These are phyloP conservation scores for Mola mola DNA, from an alignment of 2,113 vertebrate species.

Conservation along the genomic window DNA sequence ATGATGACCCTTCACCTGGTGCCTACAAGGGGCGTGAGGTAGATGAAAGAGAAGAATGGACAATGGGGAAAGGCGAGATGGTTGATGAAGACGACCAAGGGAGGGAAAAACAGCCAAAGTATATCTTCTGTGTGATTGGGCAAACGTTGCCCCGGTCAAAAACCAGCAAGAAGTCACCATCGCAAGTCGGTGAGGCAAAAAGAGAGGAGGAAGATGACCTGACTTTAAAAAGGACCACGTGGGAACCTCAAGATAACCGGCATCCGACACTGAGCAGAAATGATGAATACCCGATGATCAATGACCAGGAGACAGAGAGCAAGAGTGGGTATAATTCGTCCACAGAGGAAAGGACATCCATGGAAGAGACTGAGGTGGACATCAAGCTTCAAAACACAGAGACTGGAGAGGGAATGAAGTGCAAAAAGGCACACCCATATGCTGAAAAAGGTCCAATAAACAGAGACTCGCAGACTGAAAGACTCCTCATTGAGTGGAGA, in stretches of 20 bases:
- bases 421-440: conserved; percentile 20
- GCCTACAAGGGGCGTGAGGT: conserved; percentile 22
- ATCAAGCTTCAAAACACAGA: conserved; percentile 4
- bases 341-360: background rate
- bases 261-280: background rate
- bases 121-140: conserved; percentile 60
- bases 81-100: conserved; percentile 17
- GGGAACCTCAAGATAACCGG: conserved; percentile 22
- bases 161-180: conserved; percentile 13
- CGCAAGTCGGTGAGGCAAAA: conserved; percentile 31
- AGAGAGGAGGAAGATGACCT: conserved; percentile 31
- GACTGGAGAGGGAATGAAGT: conserved; percentile 2
- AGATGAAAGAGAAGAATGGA: conserved; percentile 18
- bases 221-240: conserved; percentile 20
- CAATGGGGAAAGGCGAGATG: conserved; percentile 7
- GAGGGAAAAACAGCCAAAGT: conserved; percentile 34
- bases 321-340: background rate
- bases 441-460: conserved; percentile 21
- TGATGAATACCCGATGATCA: conserved; percentile 7
- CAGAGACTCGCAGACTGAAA: conserved; percentile 70
- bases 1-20: conserved; percentile 20
- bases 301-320: conserved; percentile 7
- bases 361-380: conserved; percentile 4
- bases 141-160: conserved; percentile 58
- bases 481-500: conserved; percentile 70